Evolutionary conservation across 2,797 vertebrate species (phyloP), one percentile per base, ranked within the genome.

Genomic region (Rhadinocentrus ornatus): DNA sequence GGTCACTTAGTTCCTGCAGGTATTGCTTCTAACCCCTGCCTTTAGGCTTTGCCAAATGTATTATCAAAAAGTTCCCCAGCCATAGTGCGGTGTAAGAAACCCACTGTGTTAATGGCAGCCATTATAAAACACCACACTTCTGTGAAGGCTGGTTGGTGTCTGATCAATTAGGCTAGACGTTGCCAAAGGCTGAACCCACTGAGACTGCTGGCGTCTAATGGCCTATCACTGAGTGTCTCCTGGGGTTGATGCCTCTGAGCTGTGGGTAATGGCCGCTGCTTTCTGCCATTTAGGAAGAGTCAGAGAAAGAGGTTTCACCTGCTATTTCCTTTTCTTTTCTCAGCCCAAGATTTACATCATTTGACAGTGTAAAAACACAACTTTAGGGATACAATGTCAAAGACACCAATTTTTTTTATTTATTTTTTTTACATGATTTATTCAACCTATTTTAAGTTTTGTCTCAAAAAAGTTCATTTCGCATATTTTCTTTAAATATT

Each of bases 141-240:
- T 68, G 69, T 29, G 2, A 82, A 55, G 58, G 71, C 73, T 66
- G 73, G 48, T 84, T 66, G 74, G 66, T 68, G 78, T 81, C 73
- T 80, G 78, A 89, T 90, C 80, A 85, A 83, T 90, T 85, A 81
- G 77, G 71, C 69, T 41, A 72, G 81, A 83, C 7, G 32, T 44
- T 57, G 76, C 70, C 71, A 57, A 72, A 77, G 78, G 77, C 87
- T 83, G 73, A 66, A 65, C 62, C 87, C 79, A 29, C 46, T 7
- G 72, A 87, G 78, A 76, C 74, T 58, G 78, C 69, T 64, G 67
- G 77, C 61, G 26, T 84, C 82, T 89, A 87, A 91, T 89, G 80
- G 86, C 78, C 70, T 78, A 81, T 76, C 68, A 32, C 70, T 73
- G 71, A 61, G 57, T 4, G 52, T 66, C 66, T 66, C 75, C 56